Evolutionary conservation across 2,888 invertebrate genomes (phyloP), one percentile per base, ranked within the genome.

Genomic region (Phragmatobia fuliginosa): DNA sequence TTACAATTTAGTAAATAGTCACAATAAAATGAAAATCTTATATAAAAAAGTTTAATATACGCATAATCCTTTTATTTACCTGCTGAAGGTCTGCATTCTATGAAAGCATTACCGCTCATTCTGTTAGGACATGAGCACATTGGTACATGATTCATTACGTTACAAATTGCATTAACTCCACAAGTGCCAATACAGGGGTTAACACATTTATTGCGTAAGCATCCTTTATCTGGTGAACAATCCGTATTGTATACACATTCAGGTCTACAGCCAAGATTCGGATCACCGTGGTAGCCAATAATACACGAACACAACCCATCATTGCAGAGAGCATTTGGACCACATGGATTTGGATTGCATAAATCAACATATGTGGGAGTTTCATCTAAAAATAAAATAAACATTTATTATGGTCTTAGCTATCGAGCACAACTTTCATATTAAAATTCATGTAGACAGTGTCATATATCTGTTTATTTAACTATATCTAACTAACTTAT

Each of bases 171-270:
- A 85, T 96, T 96, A 71, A 95, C 85, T 8, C 97, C 97, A 85
- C 97, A 97, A 16, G 97, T 96, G 77, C 96, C 97, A 62, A 96
- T 96, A 85, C 97, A 97, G 33, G 97, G 97, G 90, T 97, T 96
- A n/a, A 94, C 84, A 83, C 97, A 97, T 89, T 97, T 97, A 85
- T 97, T 96, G 83, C 95, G 90, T 76, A 96, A 95, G 80, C 97
- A 97, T 58, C 97, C 96, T 83, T 96, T 96, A 77, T 96, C 96
- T 72, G 94, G 88, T 25, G 96, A 89, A 85, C 97, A 97, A 84
- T 97, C 97, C 0, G 96, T 94, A 85, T 96, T 97, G 63, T 96
- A 92, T 3, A 97, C 95, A 86, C 97, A 97, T 94, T 97, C 97
- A 36, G 97, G 97, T 79, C 97, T 93, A 83, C 97, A 97, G 2